phyloP scores from a whole-genome alignment of 2,888 invertebrate species.

The Drosophila flavopinicola region DNA sequence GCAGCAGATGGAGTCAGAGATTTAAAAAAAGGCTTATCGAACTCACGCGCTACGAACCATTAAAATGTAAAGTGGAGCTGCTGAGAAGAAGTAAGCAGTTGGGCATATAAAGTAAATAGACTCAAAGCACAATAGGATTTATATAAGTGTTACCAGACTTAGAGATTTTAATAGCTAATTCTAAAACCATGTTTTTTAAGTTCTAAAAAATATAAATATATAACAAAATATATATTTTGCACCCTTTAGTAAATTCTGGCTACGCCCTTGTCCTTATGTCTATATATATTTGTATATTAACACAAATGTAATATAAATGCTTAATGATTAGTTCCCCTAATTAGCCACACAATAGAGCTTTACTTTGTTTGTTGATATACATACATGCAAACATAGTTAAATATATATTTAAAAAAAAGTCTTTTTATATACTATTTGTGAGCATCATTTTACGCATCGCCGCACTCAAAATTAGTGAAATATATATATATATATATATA shows the following conservation, averaged over 20 bases:
- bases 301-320: not conserved
- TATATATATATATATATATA: not conserved
- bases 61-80: constrained; percentile 13
- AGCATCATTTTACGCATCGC: constrained; percentile 54
- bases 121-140: not conserved
- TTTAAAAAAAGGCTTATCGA: constrained; percentile 2
- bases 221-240: no score
- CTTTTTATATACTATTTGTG: constrained; percentile 30
- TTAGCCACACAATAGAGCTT: constrained; percentile 54
- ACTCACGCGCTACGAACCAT: not conserved
- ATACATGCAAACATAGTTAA: not conserved
- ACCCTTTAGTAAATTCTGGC: no score
- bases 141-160: no score
- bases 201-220: no score
- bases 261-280: no score
- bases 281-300: not conserved
- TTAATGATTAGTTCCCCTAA: constrained; percentile 21
- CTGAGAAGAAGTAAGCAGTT: not conserved
- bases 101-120: no score
- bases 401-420: constrained; percentile 22
- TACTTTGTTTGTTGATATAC: constrained; percentile 13
- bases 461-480: constrained; percentile 23
- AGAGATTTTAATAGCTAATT: no score
- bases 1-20: constrained; percentile 30
- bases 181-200: no score